Base-by-base conservation (phyloP, 2,113 vertebrate genomes). In the Promerops cafer region DNA sequence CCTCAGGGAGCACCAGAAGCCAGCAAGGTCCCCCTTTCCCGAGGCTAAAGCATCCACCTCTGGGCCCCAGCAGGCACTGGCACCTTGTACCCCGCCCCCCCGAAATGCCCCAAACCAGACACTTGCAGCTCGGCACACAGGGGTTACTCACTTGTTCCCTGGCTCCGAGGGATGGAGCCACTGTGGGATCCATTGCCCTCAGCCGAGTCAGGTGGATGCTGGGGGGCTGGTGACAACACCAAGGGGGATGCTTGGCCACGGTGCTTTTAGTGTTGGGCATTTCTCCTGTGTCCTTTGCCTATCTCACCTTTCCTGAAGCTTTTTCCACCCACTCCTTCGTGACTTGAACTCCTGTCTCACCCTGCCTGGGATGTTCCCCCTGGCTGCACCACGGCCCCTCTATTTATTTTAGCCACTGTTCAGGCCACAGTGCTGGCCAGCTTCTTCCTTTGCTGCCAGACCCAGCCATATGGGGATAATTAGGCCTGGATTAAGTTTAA, bases 361-460 rank as follows among this genome's bases (percentile, higher is more conserved):
- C 54, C 30, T 0, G 4, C 28, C 13, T 2, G n/a, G 39, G 77
- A 57, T 50, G 47, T 42, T 65, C 16, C 47, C 74, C 47, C 49
- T 33, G 3, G 27, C 75, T 71, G 61, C 81, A 64, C 37, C 33
- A 92, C 0, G 20, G 95, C 83, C 88, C 76, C 96, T 53, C 45
- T 88, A 53, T 90, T 96, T 97, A 66, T 84, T 93, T 93, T 78
- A 96, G 97, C 95, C 79, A n/a, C 92, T 42, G 92, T 71, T 72
- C 31, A 10, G 89, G 76, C 76, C 65, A 26, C 47, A 86, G 39
- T 20, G 59, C 72, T 8, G 5, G 97, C 96, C 96, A 94, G 77
- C 78, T 78, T 94, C 50, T 47, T 33, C 63, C 81, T 87, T n/a
- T 6, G 3, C 88, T 42, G 53, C 92, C 95, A 93, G 96, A 88